A percentile compares a stretch with the other conserved stretches of the same genome.
Evolutionary conservation across 2,113 vertebrate species (phyloP).

Genomic region (Actenoides hombroni): DNA sequence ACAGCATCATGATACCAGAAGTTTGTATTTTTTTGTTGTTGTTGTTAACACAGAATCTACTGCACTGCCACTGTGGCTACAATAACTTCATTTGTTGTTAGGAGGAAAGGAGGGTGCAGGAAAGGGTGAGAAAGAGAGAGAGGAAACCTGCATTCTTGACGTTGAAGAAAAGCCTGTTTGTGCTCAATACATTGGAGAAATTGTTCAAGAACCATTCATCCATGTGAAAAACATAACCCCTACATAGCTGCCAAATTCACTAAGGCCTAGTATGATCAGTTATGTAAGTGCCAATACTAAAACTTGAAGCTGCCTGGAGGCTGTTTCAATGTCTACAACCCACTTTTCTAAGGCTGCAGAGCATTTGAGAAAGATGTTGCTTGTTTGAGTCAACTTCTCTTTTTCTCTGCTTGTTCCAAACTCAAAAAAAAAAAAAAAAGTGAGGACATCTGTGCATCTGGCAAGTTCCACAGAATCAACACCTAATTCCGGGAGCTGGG

Average conservation of each 20-base stretch:
- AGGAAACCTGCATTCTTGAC: background rate
- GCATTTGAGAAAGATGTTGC: background rate
- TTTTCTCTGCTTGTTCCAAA: background rate
- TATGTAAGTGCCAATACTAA: conserved; percentile 12
- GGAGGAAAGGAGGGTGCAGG: background rate
- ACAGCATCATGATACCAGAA: background rate
- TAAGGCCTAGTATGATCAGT: conserved; percentile 15
- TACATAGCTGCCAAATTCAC: conserved; percentile 23
- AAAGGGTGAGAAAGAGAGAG: background rate
- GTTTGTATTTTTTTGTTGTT: background rate
- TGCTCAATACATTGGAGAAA: conserved; percentile 31
- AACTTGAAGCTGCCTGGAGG: background rate
- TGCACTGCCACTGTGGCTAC: background rate
- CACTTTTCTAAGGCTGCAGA: background rate
- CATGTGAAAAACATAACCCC: conserved; percentile 14
- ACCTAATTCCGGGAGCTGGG: conserved; percentile 52
- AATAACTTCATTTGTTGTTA: background rate
- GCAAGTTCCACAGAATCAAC: conserved; percentile 44
- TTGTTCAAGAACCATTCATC: conserved; percentile 25
- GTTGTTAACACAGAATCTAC: background rate
- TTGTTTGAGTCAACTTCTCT: background rate
- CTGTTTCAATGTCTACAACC: background rate
- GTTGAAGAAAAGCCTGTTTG: conserved; percentile 26
- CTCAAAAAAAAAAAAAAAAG: background rate
- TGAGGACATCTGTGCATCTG: background rate